These are phyloP conservation scores for Brachionus rubens DNA, from an alignment of 1,140 invertebrate species.

Conservation along the genomic window DNA sequence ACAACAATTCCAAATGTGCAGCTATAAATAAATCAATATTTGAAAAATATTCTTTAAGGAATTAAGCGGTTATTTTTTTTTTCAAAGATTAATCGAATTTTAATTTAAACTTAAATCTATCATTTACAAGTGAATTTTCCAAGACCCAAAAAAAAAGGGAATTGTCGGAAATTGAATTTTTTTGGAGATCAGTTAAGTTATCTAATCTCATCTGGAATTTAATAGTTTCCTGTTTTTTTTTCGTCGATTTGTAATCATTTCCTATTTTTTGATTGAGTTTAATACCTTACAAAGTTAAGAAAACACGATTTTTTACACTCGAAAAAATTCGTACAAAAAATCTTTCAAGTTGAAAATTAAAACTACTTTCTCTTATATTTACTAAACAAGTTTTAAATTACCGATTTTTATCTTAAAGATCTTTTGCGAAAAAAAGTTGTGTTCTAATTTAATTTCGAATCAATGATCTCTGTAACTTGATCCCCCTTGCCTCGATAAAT, in stretches of 20 bases:
- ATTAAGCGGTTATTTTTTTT: no score
- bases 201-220: constrained; percentile 38
- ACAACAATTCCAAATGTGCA: no score
- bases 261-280: not conserved
- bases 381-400: constrained; percentile 31
- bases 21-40: no score
- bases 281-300: constrained; percentile 28
- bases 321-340: not conserved
- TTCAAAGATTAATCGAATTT: no score
- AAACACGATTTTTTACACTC: constrained; percentile 19
- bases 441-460: constrained; percentile 41
- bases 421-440: constrained; percentile 14
- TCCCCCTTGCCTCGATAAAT: not conserved
- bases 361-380: not conserved
- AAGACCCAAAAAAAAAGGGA: not conserved
- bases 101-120: no score
- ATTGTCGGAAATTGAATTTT: not conserved
- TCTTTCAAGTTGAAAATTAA: not conserved
- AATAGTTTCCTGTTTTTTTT: constrained; percentile 8
- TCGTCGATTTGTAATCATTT: no score
- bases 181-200: not conserved
- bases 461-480: constrained; percentile 20
- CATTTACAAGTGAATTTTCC: not conserved
- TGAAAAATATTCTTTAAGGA: no score
- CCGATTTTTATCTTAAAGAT: constrained; percentile 23